Evolutionary conservation across 2,888 invertebrate species (phyloP).

Genomic region (Melikaiella ostensackeni): DNA sequence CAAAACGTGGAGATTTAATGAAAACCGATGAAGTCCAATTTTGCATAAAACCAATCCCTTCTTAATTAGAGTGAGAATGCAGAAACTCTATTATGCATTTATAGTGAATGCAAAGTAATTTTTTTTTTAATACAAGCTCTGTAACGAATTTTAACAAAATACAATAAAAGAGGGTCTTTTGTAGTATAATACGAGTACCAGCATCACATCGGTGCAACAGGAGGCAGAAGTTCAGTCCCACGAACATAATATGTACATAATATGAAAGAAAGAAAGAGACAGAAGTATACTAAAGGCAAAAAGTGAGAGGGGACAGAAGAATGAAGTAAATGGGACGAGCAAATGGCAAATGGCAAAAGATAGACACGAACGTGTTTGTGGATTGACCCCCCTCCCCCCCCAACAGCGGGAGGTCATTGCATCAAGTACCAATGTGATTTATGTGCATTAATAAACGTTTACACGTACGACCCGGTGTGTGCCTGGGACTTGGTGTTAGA

Average conservation of each 20-base stretch:
- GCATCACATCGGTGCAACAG: background rate
- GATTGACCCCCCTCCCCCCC: too few species aligned
- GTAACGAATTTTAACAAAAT: conserved; percentile 17
- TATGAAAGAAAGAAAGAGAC: conserved; percentile 30
- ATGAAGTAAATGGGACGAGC: conserved; percentile 33
- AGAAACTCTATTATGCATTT: background rate
- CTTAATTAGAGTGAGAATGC: too few species aligned
- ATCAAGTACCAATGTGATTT: conserved; percentile 66
- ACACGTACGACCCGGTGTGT: conserved; percentile 53
- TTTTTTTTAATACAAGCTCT: background rate
- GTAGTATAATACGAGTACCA: conserved; percentile 21
- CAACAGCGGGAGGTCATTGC: conserved; percentile 56
- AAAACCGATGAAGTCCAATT: too few species aligned
- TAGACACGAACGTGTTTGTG: conserved; percentile 57
- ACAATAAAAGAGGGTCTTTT: conserved; percentile 3
- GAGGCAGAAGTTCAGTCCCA: conserved; percentile 20
- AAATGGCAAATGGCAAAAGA: conserved; percentile 48
- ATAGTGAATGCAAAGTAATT: background rate
- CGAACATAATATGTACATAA: conserved; percentile 17
- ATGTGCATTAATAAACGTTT: conserved; percentile 70
- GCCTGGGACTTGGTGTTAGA: conserved; percentile 48
- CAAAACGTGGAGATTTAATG: too few species aligned
- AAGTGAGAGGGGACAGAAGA: conserved; percentile 38
- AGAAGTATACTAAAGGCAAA: conserved; percentile 11
- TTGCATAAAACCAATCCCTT: too few species aligned